Evolutionary conservation across 2,797 vertebrate species (phyloP).

Genomic region (Acanthopagrus latus): DNA sequence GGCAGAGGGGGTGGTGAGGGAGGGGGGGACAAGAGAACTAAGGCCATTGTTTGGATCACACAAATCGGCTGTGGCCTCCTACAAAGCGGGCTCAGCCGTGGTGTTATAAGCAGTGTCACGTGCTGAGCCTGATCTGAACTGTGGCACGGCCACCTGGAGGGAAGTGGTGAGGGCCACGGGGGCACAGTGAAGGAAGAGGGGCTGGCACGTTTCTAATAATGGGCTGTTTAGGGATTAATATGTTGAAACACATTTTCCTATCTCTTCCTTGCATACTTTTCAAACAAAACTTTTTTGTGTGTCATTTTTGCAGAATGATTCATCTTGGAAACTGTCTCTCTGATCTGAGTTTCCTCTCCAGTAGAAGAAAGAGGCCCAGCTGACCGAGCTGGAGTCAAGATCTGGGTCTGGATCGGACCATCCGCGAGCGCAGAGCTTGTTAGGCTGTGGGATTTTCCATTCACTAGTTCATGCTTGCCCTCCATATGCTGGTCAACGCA

Average conservation of each 20-base stretch:
- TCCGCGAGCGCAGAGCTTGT: conserved; percentile 50
- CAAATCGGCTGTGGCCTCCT: conserved; percentile 75
- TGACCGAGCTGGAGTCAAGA: conserved; percentile 43
- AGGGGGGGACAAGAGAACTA: conserved; percentile 59
- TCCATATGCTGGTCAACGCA: conserved; percentile 49
- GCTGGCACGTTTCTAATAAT: not conserved
- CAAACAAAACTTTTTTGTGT: not conserved
- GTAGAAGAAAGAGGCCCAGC: conserved; percentile 26
- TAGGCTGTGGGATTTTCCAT: conserved; percentile 68
- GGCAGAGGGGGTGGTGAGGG: conserved; percentile 9
- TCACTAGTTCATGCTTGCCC: conserved; percentile 41
- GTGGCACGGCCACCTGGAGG: conserved; percentile 46
- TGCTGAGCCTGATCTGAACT: conserved; percentile 60
- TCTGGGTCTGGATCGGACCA: conserved; percentile 54
- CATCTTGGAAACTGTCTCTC: conserved; percentile 42
- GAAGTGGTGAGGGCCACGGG: not conserved
- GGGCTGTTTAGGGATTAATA: conserved; percentile 20
- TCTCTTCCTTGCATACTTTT: not conserved
- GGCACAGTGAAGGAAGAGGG: conserved; percentile 17
- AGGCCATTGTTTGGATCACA: conserved; percentile 80
- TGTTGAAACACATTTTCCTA: conserved; percentile 8
- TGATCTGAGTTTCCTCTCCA: conserved; percentile 26
- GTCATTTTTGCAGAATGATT: conserved; percentile 24
- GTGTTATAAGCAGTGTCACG: conserved; percentile 74
- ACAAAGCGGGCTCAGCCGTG: conserved; percentile 68